Conservation (phyloP, 2,888 invertebrate genomes). For the Drosophila kuntzei region DNA sequence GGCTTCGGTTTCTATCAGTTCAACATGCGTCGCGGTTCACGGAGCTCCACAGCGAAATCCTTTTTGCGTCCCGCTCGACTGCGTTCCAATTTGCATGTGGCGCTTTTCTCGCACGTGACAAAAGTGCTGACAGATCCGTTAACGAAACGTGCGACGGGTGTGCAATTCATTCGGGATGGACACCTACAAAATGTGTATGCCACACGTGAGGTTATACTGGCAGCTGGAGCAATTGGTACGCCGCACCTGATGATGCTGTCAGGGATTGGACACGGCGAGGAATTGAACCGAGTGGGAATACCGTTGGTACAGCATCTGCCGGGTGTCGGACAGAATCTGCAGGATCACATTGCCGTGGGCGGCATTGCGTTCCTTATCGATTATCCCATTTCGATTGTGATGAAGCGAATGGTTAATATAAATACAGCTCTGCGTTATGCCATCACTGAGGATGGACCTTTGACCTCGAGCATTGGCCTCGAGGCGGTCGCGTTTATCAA, state of each 20-base stretch:
- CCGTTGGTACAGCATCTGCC: slow-evolving; percentile 91
- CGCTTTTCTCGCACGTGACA: slow-evolving; percentile 92
- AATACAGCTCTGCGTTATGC: slow-evolving; percentile 94
- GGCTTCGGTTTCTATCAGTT: slow-evolving; percentile 95
- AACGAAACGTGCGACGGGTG: slow-evolving; percentile 91
- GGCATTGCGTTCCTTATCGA: slow-evolving; percentile 93
- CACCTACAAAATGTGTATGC: slow-evolving; percentile 85
- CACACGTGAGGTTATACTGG: slow-evolving; percentile 83
- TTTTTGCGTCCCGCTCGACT: slow-evolving; percentile 92
- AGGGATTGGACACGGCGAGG: slow-evolving; percentile 93
- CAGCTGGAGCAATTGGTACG: slow-evolving; percentile 94
- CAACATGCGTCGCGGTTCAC: slow-evolving; percentile 93
- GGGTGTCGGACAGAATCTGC: slow-evolving; percentile 94
- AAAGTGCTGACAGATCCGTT: slow-evolving; percentile 90
- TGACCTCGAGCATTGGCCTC: slow-evolving; percentile 94
- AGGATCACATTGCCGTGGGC: slow-evolving; percentile 95
- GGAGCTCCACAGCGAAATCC: slow-evolving; percentile 94
- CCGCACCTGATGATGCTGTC: slow-evolving; percentile 96
- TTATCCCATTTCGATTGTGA: slow-evolving; percentile 92
- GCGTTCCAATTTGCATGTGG: slow-evolving; percentile 92
- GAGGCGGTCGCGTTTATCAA: slow-evolving; percentile 95
- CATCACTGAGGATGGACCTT: slow-evolving; percentile 93
- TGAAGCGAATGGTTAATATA: slow-evolving; percentile 92
- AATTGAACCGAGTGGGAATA: slow-evolving; percentile 90
- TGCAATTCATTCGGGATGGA: slow-evolving; percentile 91